A percentile compares a stretch with the other conserved stretches of the same genome.
phyloP scores from a whole-genome alignment of 92 coral and sea anemone genomes.

The Isaurus tuberculatus region DNA sequence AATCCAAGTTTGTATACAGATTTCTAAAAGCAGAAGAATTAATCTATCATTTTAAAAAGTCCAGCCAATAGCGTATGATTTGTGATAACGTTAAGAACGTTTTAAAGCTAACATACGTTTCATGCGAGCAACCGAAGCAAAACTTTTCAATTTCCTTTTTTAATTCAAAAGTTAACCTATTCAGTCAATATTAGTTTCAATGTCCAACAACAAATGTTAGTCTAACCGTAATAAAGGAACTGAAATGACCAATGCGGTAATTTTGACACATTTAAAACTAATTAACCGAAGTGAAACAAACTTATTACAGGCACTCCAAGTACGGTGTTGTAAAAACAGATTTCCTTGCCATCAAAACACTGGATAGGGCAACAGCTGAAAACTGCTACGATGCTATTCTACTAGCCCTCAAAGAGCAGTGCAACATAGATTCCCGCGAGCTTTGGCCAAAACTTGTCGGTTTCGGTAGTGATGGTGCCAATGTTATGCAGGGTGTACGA shows the following conservation, averaged over 20 bases:
- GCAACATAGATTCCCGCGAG: neutral
- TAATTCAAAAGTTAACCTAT: neutral
- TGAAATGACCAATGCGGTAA: neutral
- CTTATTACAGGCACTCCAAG: slow-evolving; percentile 2
- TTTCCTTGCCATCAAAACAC: neutral
- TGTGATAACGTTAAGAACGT: neutral
- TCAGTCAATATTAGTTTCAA: neutral
- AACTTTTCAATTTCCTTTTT: neutral
- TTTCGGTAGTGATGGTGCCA: neutral
- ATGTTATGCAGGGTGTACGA: slow-evolving; percentile 17
- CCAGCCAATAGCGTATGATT: neutral
- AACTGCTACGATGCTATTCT: neutral
- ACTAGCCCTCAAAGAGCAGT: neutral
- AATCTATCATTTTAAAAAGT: neutral
- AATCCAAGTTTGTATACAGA: neutral
- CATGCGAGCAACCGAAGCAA: neutral
- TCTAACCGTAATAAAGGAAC: neutral
- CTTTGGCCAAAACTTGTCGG: slow-evolving; percentile 7
- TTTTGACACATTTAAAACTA: neutral
- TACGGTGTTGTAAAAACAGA: neutral
- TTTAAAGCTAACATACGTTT: neutral
- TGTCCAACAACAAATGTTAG: neutral
- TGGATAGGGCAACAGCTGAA: slow-evolving; percentile 24
- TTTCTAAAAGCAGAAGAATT: neutral
- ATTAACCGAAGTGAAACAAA: neutral